Evolutionary conservation across 2,888 invertebrate genomes (phyloP), one percentile per base, ranked within the genome.

Genomic region (Melinaea marsaeus): DNA sequence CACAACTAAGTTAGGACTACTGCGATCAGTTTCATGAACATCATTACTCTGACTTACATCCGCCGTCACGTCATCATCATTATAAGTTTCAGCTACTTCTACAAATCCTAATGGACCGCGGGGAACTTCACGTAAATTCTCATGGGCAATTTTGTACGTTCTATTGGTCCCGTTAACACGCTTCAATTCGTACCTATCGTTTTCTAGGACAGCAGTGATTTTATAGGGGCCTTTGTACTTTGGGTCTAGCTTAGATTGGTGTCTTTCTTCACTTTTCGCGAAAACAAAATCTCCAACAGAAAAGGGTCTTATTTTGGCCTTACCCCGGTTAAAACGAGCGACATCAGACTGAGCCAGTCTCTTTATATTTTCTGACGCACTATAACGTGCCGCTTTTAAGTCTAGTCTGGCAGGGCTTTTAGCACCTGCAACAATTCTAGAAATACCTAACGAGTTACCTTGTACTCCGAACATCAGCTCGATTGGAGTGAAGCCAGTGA

Each of bases 201-300:
- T 66, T 0, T 67, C 63, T 35, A 67, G 46, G 4, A 67, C 60
- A 0, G 13, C 37, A 33, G 42, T 58, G 4, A 69, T 62, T 13
- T 58, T n/a, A 48, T 57, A 69, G 2, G 67, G 63, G 0, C 66
- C 67, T 13, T 60, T 62, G 51, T 61, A 66, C 47, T 69, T 73
- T 13, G 57, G 54, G 51, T 64, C 63, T 45, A 73, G 60, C 57
- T 71, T 71, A 2, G 69, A 69, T 59, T 71, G 69, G 51, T 71
- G 65, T 2, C 74, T 62, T 42, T 74, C 71, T 45, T 5, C 59
- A 47, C 57, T 47, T 65, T 72, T 69, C 32, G 68, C 13, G 35
- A 71, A 71, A 0, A 72, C 72, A 54, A 56, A 72, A 37, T 70
- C 70, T 1, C 72, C 71, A 4, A 58, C 11, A 1, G 37, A 22